A percentile compares a stretch with the other conserved stretches of the same genome.
Evolutionary conservation across 1,140 invertebrate genomes (phyloP).

Genomic region (Tetragonula clypearis): DNA sequence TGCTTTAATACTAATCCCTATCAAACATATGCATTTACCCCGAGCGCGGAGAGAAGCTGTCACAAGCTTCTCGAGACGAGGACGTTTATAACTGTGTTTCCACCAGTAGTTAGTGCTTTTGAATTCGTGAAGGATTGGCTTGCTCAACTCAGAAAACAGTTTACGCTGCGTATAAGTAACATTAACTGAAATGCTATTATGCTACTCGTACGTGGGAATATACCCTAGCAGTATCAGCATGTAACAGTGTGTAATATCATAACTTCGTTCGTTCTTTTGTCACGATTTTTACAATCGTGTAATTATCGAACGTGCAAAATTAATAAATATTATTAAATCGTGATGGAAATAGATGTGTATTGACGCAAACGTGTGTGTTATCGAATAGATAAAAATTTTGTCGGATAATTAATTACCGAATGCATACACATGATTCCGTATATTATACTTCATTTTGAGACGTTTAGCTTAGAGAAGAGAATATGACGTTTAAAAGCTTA

Average conservation of each 20-base stretch:
- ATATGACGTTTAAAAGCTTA: no score
- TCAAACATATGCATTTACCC: slow-evolving; percentile 7
- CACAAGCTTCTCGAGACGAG: background rate
- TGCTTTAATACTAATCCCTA: slow-evolving; percentile 14
- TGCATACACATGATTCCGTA: background rate
- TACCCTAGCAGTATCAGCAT: background rate
- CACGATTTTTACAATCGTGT: no score
- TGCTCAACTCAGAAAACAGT: background rate
- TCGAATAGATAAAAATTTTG: background rate
- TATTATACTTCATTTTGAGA: background rate
- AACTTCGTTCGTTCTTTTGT: no score
- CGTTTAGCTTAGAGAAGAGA: background rate
- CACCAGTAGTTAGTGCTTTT: background rate
- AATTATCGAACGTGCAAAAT: no score
- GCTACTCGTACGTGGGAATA: background rate
- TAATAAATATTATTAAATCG: no score
- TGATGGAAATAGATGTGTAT: no score
- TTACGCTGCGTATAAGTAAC: background rate
- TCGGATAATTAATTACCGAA: background rate
- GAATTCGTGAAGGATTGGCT: background rate
- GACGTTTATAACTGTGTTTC: slow-evolving; percentile 14
- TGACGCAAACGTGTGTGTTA: no score
- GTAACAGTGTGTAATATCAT: background rate
- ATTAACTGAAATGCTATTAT: background rate
- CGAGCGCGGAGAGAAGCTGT: background rate